Evolutionary conservation across 2,888 invertebrate genomes (phyloP), one percentile per base, ranked within the genome.

Genomic region (Caenorhabditis wallacei): DNA sequence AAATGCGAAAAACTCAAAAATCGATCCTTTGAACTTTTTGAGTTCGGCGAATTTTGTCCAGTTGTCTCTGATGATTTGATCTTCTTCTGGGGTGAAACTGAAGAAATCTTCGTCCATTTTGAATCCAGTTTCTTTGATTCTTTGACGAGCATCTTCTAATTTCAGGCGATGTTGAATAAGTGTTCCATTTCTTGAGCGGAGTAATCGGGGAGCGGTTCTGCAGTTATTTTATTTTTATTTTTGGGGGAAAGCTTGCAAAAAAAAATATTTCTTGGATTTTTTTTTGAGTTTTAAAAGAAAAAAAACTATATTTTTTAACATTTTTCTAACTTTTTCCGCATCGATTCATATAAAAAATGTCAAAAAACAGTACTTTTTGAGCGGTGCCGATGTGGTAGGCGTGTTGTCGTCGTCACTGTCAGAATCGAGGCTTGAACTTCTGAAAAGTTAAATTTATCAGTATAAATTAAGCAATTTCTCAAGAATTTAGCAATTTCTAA

Each of bases 71-170:
- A 66, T 66, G 22, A 26, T 20, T 4, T 40, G 16, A 13, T 66
- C 66, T 53, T 66, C 66, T 22, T 53, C 8, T 35, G 18, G n/a
- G 2, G 66, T 66, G 66, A 66, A 66, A 16, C 37, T 35, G 37
- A 66, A 53, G n/a, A 66, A 51, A 24, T 66, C 20, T 16, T 24
- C 16, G 24, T 66, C 53, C 24, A 63, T 46, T 26, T 46, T 26
- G 20, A 18, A 43, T 43, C 8, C 48, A 64, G 35, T 59, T 22
- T 46, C 35, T 51, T 35, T 7, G 16, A 11, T 30, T 11, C 35
- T 13, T 11, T 30, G 26, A n/a, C 40, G 40, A 26, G n/a, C 3
- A 30, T 8, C 30, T 8, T 30, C 1, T 26, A 13, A 18, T 18
- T 22, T 35, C 13, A 66, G 3, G 0, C 37, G 53, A 24, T 66